Evolutionary conservation across 2,888 invertebrate species (phyloP).

Genomic region (Eumacrocentrus americanus): DNA sequence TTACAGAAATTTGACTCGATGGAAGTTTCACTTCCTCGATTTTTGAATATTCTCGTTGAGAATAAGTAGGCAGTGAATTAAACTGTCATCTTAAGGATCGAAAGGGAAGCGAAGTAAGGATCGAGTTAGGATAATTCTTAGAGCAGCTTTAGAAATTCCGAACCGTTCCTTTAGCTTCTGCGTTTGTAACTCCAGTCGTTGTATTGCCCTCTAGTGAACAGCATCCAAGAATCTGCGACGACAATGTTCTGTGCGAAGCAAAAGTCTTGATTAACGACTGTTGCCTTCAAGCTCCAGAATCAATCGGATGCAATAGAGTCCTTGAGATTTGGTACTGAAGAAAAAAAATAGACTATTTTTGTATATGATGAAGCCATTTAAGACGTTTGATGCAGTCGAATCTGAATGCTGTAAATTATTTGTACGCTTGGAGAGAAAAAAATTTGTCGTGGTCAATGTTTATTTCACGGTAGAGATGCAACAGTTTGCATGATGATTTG

Average conservation of each 20-base stretch:
- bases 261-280: background rate
- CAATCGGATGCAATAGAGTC: background rate
- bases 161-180: background rate
- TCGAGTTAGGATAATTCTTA: background rate
- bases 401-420: background rate
- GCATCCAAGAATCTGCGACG: background rate
- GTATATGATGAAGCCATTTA: background rate
- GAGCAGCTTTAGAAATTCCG: background rate
- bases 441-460: conserved; percentile 2
- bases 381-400: background rate
- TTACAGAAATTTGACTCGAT: background rate
- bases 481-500: background rate
- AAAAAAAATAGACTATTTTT: conserved; percentile 1
- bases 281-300: background rate
- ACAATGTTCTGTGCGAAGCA: background rate
- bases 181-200: background rate
- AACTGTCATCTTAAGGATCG: no score
- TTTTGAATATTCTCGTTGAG: background rate
- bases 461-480: background rate
- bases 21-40: background rate
- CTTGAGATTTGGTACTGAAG: background rate
- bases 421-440: background rate
- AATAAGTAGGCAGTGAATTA: no score
- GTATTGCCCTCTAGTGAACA: background rate
- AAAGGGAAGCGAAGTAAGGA: no score